Evolutionary conservation across 2,888 invertebrate species (phyloP).

Genomic region (Pseudococcus jackbeardsleyi): DNA sequence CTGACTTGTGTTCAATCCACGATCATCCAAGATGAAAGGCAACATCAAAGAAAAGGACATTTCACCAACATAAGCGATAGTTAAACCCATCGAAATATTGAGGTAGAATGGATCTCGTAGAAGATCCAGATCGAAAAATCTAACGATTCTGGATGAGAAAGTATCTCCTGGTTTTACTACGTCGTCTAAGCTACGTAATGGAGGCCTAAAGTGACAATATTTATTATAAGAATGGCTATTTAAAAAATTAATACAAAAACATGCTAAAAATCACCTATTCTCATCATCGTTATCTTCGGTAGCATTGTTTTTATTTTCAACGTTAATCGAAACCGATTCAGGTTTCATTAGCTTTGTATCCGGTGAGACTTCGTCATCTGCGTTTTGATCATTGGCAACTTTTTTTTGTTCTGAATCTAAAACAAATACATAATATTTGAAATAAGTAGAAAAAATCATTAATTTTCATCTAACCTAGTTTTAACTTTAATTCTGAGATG

Average conservation of each 20-base stretch:
- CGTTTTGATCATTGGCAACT: conserved; percentile 21
- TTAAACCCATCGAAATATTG: conserved; percentile 78
- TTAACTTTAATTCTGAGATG: no score
- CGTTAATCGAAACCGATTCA: background rate
- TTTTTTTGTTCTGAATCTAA: background rate
- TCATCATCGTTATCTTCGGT: conserved; percentile 2
- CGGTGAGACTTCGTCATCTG: conserved; percentile 3
- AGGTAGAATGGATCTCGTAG: conserved; percentile 79
- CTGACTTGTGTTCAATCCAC: conserved; percentile 74
- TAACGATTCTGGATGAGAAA: background rate
- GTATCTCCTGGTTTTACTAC: conserved; percentile 38
- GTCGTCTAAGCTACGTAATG: conserved; percentile 55
- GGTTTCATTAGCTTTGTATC: conserved; percentile 52
- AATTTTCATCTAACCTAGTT: no score
- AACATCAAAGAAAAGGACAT: conserved; percentile 78
- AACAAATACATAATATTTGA: background rate
- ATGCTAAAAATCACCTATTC: background rate
- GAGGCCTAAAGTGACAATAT: conserved; percentile 13
- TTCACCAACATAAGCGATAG: conserved; percentile 79
- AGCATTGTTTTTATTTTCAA: background rate
- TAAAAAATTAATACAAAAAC: background rate
- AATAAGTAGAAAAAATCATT: no score
- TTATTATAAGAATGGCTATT: background rate
- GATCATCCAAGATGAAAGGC: conserved; percentile 78
- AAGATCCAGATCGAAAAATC: conserved; percentile 77